Percentiles rank a stretch among this genome's conserved stretches.
Evolutionary conservation across 2,797 vertebrate genomes (phyloP).

Genomic region (Lophotriccus pileatus): DNA sequence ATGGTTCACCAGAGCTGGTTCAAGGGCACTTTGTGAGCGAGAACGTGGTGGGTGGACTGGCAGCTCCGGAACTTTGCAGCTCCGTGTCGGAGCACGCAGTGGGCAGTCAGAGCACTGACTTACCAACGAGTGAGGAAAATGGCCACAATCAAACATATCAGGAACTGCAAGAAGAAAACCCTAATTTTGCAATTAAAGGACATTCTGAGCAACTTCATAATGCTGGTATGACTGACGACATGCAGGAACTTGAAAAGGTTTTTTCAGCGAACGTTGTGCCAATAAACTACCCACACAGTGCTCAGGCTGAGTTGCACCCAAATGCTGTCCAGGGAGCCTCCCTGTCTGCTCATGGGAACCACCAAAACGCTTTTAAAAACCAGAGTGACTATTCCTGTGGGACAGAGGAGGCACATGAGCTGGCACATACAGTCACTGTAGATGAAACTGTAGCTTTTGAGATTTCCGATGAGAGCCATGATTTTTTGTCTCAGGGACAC

Average conservation of each 20-base stretch:
- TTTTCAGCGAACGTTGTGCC: slow-evolving; percentile 29
- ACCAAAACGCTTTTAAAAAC: not conserved
- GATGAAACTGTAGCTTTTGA: slow-evolving; percentile 68
- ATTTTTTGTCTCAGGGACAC: slow-evolving; percentile 69
- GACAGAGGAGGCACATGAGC: not conserved
- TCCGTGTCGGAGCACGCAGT: not conserved
- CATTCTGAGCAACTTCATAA: slow-evolving; percentile 32
- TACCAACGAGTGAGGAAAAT: not conserved
- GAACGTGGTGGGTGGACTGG: not conserved
- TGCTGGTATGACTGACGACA: slow-evolving; percentile 36
- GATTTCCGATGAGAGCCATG: slow-evolving; percentile 56
- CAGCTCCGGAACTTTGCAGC: not conserved
- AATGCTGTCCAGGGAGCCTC: not conserved
- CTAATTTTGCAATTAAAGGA: not conserved
- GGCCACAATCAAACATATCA: not conserved
- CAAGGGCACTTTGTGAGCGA: not conserved
- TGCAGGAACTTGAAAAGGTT: slow-evolving; percentile 67
- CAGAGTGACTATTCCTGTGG: not conserved
- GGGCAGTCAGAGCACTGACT: not conserved
- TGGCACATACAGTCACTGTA: not conserved
- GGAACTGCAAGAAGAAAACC: not conserved
- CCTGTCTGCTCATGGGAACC: not conserved
- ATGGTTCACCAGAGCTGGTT: slow-evolving; percentile 5
- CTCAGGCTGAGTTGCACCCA: not conserved
- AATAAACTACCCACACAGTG: not conserved